phyloP scores from a whole-genome alignment of 2,113 vertebrate species.

The Mesoclemmys tuberculata region DNA sequence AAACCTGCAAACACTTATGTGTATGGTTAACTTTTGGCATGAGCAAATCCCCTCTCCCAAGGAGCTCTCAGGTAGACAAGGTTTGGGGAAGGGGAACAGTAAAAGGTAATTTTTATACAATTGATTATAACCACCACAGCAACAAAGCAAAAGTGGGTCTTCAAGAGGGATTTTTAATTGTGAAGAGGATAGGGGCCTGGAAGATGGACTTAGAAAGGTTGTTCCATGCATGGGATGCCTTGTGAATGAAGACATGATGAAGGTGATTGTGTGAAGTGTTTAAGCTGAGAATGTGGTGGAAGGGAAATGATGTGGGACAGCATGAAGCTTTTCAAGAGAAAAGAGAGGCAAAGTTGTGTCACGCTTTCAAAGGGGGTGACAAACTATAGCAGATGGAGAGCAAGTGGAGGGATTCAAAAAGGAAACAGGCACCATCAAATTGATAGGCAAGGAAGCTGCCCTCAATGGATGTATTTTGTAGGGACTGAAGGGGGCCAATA shows the following conservation, averaged over 20 bases:
- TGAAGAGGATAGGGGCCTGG: background rate
- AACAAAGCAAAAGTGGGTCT: background rate
- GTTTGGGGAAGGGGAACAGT: background rate
- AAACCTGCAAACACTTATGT: background rate
- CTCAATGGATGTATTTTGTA: background rate
- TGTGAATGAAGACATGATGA: background rate
- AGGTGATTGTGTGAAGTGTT: background rate
- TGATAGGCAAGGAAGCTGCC: background rate
- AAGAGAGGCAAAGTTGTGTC: background rate
- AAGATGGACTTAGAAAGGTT: background rate
- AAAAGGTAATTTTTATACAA: background rate
- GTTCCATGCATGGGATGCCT: background rate
- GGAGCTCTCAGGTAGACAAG: background rate
- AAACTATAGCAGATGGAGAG: background rate
- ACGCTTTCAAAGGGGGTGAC: background rate
- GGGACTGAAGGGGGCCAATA: background rate
- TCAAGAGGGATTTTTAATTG: background rate
- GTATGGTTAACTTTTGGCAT: background rate
- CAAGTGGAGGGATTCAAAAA: background rate
- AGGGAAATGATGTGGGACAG: rapidly evolving
- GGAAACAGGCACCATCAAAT: background rate
- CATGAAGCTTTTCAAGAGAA: background rate
- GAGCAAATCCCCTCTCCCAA: background rate
- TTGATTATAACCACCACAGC: rapidly evolving
- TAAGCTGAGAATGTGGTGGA: background rate